phyloP scores from a whole-genome alignment of 2,888 invertebrate species.

The Ochlodes sylvanus region DNA sequence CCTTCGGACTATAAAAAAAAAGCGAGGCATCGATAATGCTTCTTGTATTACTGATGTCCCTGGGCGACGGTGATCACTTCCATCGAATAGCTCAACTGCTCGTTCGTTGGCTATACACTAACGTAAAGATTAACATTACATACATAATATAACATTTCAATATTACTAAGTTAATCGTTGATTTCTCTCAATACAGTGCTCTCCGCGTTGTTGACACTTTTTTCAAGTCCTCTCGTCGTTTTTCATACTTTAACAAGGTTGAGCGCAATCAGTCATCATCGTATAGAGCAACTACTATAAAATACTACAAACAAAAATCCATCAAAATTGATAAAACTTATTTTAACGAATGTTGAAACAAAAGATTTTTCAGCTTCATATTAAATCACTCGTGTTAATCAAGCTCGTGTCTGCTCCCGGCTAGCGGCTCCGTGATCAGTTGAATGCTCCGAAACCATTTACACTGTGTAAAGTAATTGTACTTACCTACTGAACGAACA shows the following conservation, averaged over 20 bases:
- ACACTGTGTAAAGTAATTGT: neutral
- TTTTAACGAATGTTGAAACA: conserved; percentile 14
- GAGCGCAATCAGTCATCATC: neutral
- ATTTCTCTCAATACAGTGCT: neutral
- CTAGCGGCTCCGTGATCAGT: neutral
- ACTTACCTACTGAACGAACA: neutral
- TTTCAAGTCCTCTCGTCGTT: neutral
- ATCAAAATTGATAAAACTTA: conserved; percentile 8
- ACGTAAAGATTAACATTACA: no score
- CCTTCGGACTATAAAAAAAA: no score
- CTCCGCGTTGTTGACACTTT: neutral
- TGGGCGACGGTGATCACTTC: no score
- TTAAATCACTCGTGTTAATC: conserved; percentile 8
- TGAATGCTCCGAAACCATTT: neutral
- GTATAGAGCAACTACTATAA: neutral
- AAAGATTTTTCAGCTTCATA: conserved; percentile 8
- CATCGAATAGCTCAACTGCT: no score
- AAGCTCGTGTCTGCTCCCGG: neutral
- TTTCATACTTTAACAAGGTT: neutral
- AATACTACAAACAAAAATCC: conserved; percentile 8
- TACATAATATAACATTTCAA: neutral
- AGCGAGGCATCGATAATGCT: no score
- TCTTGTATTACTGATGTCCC: no score
- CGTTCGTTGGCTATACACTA: no score
- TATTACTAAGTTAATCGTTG: neutral